These are phyloP conservation scores for Smittia sp. DNA, from an alignment of 2,888 invertebrate species.

Conservation along the genomic window DNA sequence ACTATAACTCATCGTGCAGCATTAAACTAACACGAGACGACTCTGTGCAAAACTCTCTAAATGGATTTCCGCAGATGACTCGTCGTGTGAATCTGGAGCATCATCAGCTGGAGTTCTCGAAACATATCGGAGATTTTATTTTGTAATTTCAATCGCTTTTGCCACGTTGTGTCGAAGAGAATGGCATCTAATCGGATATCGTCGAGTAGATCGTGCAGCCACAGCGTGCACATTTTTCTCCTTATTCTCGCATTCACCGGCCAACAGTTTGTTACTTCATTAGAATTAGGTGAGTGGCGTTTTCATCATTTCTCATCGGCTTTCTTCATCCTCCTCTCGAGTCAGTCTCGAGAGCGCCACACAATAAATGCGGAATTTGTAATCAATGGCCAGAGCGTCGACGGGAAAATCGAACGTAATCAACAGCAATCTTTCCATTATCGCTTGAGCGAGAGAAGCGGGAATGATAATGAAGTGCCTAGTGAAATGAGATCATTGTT, in stretches of 20 bases:
- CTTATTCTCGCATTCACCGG: slow-evolving; percentile 6
- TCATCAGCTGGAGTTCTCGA: too few relatives aligned
- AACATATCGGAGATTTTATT: too few relatives aligned
- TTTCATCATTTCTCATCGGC: not conserved
- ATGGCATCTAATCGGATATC: too few relatives aligned
- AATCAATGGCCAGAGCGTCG: not conserved
- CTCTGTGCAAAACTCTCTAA: not conserved
- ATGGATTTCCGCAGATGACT: slow-evolving; percentile 27
- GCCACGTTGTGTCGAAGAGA: too few relatives aligned
- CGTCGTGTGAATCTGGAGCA: not conserved
- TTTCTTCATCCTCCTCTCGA: not conserved
- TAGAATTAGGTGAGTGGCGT: slow-evolving; percentile 33
- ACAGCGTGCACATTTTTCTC: slow-evolving; percentile 10
- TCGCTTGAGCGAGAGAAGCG: not conserved
- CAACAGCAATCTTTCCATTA: slow-evolving; percentile 24
- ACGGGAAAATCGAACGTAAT: slow-evolving; percentile 1
- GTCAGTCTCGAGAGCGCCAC: not conserved
- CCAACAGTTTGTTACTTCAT: slow-evolving; percentile 27
- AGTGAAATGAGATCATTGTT: slow-evolving; percentile 31
- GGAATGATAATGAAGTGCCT: slow-evolving; percentile 25
- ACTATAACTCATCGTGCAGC: slow-evolving; percentile 18
- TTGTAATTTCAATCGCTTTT: too few relatives aligned
- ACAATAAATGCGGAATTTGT: not conserved
- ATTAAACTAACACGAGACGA: not conserved
- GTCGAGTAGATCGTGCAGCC: not conserved